These are phyloP conservation scores for Poeciliopsis paucimaculata DNA, from an alignment of 2,797 vertebrate species.

Conservation along the genomic window DNA sequence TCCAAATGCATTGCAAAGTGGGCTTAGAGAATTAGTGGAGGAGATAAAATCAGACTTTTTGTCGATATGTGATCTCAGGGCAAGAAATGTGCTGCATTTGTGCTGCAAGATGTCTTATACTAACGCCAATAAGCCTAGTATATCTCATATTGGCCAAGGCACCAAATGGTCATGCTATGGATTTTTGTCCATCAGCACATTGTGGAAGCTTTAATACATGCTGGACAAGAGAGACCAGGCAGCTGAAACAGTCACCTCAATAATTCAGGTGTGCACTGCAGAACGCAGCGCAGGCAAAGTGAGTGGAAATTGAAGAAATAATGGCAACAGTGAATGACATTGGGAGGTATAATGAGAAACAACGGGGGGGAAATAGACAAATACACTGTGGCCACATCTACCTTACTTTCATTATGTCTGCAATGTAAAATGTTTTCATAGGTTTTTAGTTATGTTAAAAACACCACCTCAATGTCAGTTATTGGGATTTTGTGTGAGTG, in stretches of 20 bases:
- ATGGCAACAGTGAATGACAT: neutral
- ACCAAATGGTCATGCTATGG: conserved; percentile 20
- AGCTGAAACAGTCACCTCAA: conserved; percentile 71
- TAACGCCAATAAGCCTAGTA: neutral
- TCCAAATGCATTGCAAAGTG: neutral
- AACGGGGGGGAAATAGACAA: neutral
- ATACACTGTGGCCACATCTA: neutral
- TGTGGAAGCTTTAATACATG: conserved; percentile 57
- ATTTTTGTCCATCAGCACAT: conserved; percentile 38
- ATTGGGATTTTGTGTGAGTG: neutral
- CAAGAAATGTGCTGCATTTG: neutral
- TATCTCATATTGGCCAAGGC: neutral
- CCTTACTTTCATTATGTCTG: neutral
- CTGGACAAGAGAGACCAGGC: conserved; percentile 51
- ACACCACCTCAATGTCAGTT: neutral
- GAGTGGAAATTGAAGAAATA: conserved; percentile 11
- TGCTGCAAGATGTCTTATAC: neutral
- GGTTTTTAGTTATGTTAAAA: neutral
- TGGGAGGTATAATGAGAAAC: conserved; percentile 5
- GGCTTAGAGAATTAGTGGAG: conserved; percentile 1
- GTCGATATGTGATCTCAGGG: neutral
- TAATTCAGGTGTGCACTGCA: conserved; percentile 72
- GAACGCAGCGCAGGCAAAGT: conserved; percentile 24
- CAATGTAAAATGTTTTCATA: neutral
- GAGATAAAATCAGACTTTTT: neutral